phyloP scores from a whole-genome alignment of 2,113 vertebrate species.

The Myotis lucifugus region DNA sequence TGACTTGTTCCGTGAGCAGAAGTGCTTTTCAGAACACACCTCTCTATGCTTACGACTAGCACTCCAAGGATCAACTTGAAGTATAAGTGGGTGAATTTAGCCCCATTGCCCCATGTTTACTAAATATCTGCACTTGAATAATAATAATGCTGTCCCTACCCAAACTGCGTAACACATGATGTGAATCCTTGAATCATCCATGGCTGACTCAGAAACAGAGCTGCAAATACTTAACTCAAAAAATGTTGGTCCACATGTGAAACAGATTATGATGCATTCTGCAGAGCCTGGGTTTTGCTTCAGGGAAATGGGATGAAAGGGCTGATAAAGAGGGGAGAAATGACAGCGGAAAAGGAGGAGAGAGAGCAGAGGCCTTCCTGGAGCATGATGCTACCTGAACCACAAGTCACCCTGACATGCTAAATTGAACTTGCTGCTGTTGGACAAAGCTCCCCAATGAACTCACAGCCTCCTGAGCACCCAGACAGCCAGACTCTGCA shows the following conservation, averaged over 20 bases:
- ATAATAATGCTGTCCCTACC: neutral
- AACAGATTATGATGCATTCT: neutral
- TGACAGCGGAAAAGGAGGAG: neutral
- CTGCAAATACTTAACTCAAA: neutral
- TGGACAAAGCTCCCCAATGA: neutral
- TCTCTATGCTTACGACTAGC: neutral
- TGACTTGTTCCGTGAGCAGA: neutral
- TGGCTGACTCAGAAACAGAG: neutral
- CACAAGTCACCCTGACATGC: neutral
- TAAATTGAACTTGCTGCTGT: neutral
- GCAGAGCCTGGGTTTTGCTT: neutral
- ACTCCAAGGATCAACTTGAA: neutral
- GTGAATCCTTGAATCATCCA: neutral
- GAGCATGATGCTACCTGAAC: neutral
- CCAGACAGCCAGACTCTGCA: too few species aligned
- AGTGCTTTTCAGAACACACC: neutral
- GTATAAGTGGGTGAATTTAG: neutral
- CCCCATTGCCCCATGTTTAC: neutral
- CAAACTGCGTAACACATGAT: too few species aligned
- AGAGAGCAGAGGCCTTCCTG: neutral
- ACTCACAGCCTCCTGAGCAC: too few species aligned
- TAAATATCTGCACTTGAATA: neutral
- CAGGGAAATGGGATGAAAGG: neutral
- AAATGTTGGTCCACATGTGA: neutral
- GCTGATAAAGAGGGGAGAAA: neutral